Base-by-base conservation (phyloP, 2,797 vertebrate genomes). In the Tamandua tetradactyla region DNA sequence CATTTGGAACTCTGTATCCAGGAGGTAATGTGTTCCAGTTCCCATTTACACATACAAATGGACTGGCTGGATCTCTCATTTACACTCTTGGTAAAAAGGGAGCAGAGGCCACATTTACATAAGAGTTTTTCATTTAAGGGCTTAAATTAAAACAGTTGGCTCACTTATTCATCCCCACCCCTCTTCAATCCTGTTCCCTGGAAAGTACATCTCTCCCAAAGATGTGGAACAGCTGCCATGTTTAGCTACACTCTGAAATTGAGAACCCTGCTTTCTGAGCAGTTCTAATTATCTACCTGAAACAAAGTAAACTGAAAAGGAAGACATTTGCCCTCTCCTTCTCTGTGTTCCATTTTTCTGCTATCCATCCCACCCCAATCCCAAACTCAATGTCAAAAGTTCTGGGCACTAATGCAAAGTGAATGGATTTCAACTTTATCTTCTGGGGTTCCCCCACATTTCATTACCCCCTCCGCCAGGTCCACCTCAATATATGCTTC, bases 231-330 rank as follows among this genome's bases (percentile, higher is more conserved):
- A 84, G 80, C 62, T 81, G 76, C 72, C 75, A 42, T n/a, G 37
- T 83, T 80, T 61, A 75, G 52, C 40, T 82, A 87, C 42, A 74
- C 62, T 52, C 68, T 62, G 66, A 91, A 94, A 89, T 47, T 55
- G 62, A 91, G 69, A 91, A 86, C 22, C 30, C 75, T 76, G 66
- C 93, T 87, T 90, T 78, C 68, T 32, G 66, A 79, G 59, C 15
- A 79, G 69, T 79, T 86, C 25, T 78, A 74, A 82, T 79, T 79
- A 72, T 79, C 85, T 91, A 94, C 91, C 59, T 72, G 71, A 96
- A 96, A 85, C 91, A 94, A 93, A 42, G 62, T 94, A 93, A 95
- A 92, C 75, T 72, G 74, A 75, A 95, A 95, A 95, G 82, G 74
- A 84, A 89, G 95, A 27, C 83, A 84, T 81, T 75, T 93, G 94